These are phyloP conservation scores for Luidia sarsii DNA, from an alignment of 53 echinoderm and acorn worm genomes.

Conservation along the genomic window DNA sequence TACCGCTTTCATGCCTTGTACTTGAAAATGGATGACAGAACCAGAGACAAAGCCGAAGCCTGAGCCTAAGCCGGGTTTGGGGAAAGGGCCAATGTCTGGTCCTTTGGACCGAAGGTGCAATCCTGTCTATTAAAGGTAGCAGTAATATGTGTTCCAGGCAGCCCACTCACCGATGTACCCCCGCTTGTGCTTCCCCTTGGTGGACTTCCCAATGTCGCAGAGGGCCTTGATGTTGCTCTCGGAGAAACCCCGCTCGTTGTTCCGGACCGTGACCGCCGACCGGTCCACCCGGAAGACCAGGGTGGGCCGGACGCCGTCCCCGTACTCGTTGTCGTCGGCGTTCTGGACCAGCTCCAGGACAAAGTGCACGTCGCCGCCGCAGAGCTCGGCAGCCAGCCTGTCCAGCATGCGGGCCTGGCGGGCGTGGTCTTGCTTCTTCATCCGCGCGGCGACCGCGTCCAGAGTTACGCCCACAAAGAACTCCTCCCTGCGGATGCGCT, in stretches of 20 bases:
- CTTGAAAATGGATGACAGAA: too few species aligned
- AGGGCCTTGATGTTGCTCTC: slow-evolving; percentile 62
- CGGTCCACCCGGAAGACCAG: slow-evolving; percentile 57
- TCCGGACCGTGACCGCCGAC: slow-evolving; percentile 40
- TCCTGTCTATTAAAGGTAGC: neutral
- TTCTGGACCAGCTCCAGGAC: slow-evolving; percentile 71
- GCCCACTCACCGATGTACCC: slow-evolving; percentile 80
- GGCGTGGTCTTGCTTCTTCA: slow-evolving; percentile 46
- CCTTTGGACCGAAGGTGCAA: neutral
- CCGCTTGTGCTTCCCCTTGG: slow-evolving; percentile 73
- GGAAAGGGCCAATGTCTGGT: neutral
- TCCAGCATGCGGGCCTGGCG: slow-evolving; percentile 54
- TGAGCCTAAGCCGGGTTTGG: too few species aligned
- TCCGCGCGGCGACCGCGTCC: slow-evolving; percentile 4
- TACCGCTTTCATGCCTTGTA: too few species aligned
- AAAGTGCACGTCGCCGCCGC: slow-evolving; percentile 72
- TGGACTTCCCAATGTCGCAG: slow-evolving; percentile 69
- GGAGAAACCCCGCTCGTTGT: slow-evolving; percentile 62
- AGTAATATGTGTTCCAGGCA: too few species aligned
- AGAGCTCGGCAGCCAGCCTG: slow-evolving; percentile 61
- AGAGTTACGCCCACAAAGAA: slow-evolving; percentile 51
- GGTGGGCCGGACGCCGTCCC: slow-evolving; percentile 27
- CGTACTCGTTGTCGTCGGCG: slow-evolving; percentile 65
- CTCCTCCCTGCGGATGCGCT: slow-evolving; percentile 53
- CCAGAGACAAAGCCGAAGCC: too few species aligned